These are phyloP conservation scores for Scopus umbretta DNA, from an alignment of 2,113 vertebrate species.

Conservation along the genomic window DNA sequence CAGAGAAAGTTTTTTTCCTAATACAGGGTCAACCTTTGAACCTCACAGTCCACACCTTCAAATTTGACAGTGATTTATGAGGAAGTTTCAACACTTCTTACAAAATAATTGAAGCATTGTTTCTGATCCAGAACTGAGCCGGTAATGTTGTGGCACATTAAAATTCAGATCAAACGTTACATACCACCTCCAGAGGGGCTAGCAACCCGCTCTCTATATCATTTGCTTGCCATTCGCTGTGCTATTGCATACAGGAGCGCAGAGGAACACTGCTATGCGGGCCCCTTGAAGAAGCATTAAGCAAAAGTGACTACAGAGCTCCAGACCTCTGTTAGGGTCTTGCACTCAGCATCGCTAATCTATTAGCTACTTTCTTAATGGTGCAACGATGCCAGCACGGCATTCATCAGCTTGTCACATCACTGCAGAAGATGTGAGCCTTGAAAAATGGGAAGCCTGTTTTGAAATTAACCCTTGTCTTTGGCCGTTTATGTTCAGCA, in stretches of 20 bases:
- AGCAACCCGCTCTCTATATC: not conserved
- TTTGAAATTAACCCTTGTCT: not conserved
- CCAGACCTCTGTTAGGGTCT: fast-evolving
- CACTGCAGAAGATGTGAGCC: fast-evolving
- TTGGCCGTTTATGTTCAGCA: not conserved
- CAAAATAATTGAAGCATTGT: not conserved
- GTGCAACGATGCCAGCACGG: not conserved
- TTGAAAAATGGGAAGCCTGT: not conserved
- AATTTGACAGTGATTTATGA: not conserved
- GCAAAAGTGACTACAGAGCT: not conserved
- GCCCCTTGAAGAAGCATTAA: not conserved
- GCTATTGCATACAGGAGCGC: not conserved
- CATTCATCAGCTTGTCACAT: not conserved
- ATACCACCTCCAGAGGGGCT: not conserved
- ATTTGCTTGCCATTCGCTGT: not conserved
- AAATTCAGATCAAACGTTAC: not conserved
- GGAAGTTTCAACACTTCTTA: not conserved
- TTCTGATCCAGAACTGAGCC: not conserved
- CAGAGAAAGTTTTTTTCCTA: not conserved
- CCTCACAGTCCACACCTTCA: not conserved
- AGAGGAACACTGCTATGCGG: not conserved
- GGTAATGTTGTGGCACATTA: not conserved
- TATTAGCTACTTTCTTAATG: not conserved
- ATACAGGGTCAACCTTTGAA: not conserved
- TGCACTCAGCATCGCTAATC: not conserved